Evolutionary conservation across 2,797 vertebrate species (phyloP).

Genomic region (Neopelma chrysocephalum): DNA sequence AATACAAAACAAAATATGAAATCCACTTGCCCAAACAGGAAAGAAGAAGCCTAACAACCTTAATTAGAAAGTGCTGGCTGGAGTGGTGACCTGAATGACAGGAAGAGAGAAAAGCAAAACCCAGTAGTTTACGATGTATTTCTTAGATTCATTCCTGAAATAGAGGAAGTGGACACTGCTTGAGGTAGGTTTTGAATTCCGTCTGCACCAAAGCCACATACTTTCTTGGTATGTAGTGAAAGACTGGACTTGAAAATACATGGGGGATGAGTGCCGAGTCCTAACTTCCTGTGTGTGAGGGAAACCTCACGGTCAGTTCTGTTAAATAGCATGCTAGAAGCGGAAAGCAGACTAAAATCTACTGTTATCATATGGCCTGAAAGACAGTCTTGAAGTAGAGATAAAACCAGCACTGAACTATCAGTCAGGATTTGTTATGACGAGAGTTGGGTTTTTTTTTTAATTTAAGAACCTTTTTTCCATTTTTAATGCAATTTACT

Average conservation of each 20-base stretch:
- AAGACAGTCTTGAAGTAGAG: neutral
- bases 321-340: neutral
- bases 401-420: neutral
- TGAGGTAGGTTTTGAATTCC: neutral
- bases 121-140: fast-evolving
- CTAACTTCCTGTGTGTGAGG: neutral
- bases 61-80: neutral
- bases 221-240: neutral
- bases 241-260: neutral
- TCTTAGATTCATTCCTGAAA: neutral
- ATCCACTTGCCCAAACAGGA: neutral
- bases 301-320: neutral
- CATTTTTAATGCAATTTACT: neutral
- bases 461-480: neutral
- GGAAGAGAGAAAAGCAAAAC: neutral
- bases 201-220: neutral
- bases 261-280: neutral
- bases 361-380: neutral
- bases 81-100: neutral
- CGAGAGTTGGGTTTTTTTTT: neutral
- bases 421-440: neutral
- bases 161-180: neutral
- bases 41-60: neutral
- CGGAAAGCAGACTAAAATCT: neutral
- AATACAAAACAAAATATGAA: neutral